phyloP scores from a whole-genome alignment of 2,797 vertebrate species.

The Anabas testudineus region DNA sequence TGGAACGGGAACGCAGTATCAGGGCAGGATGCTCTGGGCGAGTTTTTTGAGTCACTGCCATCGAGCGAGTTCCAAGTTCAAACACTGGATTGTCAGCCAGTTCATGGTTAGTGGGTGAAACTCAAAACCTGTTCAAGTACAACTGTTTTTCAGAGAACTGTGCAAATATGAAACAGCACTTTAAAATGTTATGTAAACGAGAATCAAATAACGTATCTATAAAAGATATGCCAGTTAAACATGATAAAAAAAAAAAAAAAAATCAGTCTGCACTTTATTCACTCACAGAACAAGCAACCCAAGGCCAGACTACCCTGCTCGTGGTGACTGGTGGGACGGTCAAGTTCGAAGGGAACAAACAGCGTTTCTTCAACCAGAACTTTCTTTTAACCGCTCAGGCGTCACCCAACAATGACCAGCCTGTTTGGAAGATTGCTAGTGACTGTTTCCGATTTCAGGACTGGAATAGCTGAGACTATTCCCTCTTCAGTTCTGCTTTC shows the following conservation, averaged over 20 bases:
- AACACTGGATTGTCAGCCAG: conserved; percentile 95
- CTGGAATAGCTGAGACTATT: conserved; percentile 87
- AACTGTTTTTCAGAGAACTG: not conserved
- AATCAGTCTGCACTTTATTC: conserved; percentile 16
- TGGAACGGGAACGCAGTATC: conserved; percentile 97
- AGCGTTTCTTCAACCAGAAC: conserved; percentile 96
- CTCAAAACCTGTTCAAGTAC: not conserved
- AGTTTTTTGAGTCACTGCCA: conserved; percentile 96
- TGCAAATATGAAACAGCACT: not conserved
- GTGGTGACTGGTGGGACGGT: conserved; percentile 93
- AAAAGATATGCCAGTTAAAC: not conserved
- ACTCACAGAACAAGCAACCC: conserved; percentile 93
- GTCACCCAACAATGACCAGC: conserved; percentile 87
- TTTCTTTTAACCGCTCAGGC: conserved; percentile 94
- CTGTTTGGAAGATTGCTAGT: conserved; percentile 97
- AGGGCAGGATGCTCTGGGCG: conserved; percentile 89
- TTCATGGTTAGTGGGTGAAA: conserved; percentile 85
- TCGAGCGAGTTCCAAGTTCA: conserved; percentile 96
- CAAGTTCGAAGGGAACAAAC: conserved; percentile 96
- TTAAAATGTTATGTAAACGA: not conserved
- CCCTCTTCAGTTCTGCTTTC: not conserved
- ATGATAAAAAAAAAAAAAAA: too few relatives aligned
- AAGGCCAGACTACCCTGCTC: conserved; percentile 93
- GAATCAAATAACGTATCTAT: not conserved
- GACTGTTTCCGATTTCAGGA: conserved; percentile 98